Conservation (phyloP, 2,888 invertebrate species). For the Allophyes oxyacanthae region DNA sequence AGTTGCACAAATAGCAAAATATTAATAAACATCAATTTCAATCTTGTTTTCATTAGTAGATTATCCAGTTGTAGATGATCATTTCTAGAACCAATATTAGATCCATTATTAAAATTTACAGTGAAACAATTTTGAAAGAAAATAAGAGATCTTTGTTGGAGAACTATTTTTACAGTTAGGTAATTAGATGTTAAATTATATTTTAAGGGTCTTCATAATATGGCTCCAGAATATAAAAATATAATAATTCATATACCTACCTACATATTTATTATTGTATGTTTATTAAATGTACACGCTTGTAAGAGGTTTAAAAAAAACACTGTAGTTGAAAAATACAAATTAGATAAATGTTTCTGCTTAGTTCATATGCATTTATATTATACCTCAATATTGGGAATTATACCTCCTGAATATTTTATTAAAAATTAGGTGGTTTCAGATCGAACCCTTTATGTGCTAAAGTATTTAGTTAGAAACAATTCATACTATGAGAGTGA, state of each 20-base stretch:
- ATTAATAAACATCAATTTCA: conserved; percentile 12
- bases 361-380: conserved; percentile 65
- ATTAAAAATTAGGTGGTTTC: conserved; percentile 43
- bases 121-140: conserved; percentile 49
- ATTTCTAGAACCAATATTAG: conserved; percentile 28
- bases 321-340: conserved; percentile 56
- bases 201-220: conserved; percentile 60
- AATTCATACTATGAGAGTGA: conserved; percentile 39
- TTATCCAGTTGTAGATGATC: conserved; percentile 21
- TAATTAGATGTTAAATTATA: conserved; percentile 62
- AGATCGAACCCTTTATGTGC: conserved; percentile 31
- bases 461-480: conserved; percentile 51
- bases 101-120: conserved; percentile 34
- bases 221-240: conserved; percentile 60
- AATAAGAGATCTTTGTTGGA: conserved; percentile 64
- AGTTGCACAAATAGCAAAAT: conserved; percentile 52
- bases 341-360: conserved; percentile 59
- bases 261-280: conserved; percentile 47
- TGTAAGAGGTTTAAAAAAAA: conserved; percentile 59
- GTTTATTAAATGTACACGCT: conserved; percentile 62
- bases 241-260: conserved; percentile 47
- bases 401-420: conserved; percentile 49
- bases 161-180: conserved; percentile 66
- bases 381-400: conserved; percentile 49
- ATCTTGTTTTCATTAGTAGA: conserved; percentile 24